Conservation (phyloP, 2,888 invertebrate genomes). For the Hybos culiciformis region DNA sequence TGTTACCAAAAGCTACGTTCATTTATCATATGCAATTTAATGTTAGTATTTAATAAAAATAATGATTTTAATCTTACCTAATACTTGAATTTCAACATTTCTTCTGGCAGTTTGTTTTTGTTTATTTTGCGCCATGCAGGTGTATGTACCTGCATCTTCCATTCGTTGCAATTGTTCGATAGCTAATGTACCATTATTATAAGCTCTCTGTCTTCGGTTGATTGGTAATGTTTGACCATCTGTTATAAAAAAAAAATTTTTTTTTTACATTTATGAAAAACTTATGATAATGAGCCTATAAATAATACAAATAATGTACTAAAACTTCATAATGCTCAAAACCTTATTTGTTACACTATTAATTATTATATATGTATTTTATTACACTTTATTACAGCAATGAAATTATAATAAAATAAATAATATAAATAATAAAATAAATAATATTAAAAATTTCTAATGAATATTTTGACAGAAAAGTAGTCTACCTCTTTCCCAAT, state of each 20-base stretch:
- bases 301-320: constrained; percentile 10
- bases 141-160: constrained; percentile 80
- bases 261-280: too few species aligned
- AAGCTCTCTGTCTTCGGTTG: constrained; percentile 74
- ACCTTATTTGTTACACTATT: too few species aligned
- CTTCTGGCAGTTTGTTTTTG: constrained; percentile 65
- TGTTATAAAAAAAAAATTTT: too few species aligned
- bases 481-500: constrained; percentile 75
- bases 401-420: too few species aligned
- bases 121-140: constrained; percentile 75
- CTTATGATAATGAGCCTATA: too few species aligned
- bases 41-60: too few species aligned
- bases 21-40: too few species aligned
- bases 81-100: constrained; percentile 60
- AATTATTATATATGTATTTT: too few species aligned
- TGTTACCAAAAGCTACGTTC: too few species aligned
- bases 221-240: constrained; percentile 76
- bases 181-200: constrained; percentile 72
- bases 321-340: too few species aligned
- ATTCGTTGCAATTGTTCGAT: constrained; percentile 73
- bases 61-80: constrained; percentile 42
- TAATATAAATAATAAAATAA: too few species aligned
- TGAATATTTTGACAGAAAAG: background rate
- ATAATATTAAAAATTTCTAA: background rate
- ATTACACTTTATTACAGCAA: too few species aligned